Evolutionary conservation across 2,888 invertebrate species (phyloP).

Genomic region (Mesorhabditis belari): DNA sequence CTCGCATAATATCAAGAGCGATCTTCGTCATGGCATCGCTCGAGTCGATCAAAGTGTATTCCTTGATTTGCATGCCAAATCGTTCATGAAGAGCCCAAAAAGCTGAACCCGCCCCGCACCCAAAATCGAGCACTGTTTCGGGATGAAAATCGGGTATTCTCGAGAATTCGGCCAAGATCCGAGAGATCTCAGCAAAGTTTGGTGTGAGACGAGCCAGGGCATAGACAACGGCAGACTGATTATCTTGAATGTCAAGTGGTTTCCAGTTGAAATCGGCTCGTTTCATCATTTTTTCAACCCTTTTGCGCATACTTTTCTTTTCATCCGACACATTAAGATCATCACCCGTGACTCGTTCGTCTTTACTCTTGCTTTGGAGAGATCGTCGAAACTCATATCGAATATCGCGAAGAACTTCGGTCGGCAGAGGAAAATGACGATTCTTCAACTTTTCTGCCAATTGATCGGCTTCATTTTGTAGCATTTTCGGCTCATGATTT

Average conservation of each 20-base stretch:
- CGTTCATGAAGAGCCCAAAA: conserved; percentile 62
- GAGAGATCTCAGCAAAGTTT: conserved; percentile 44
- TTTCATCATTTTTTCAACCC: conserved; percentile 36
- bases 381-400: conserved; percentile 29
- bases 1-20: conserved; percentile 46
- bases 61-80: conserved; percentile 63
- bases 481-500: conserved; percentile 30
- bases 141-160: conserved; percentile 64
- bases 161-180: conserved; percentile 52
- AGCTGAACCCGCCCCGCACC: conserved; percentile 78
- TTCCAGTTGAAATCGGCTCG: conserved; percentile 45
- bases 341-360: conserved; percentile 17
- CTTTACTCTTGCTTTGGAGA: conserved; percentile 11
- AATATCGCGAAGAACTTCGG: conserved; percentile 25
- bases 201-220: conserved; percentile 39
- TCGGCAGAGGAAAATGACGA: conserved; percentile 39
- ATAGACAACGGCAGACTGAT: conserved; percentile 36
- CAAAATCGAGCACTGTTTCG: conserved; percentile 76
- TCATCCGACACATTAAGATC: conserved; percentile 15
- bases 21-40: conserved; percentile 77
- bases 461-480: conserved; percentile 49
- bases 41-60: conserved; percentile 78
- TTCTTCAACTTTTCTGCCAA: conserved; percentile 27
- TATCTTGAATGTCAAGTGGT: conserved; percentile 34
- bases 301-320: conserved; percentile 26